Evolutionary conservation across 1,140 invertebrate genomes (phyloP).

Genomic region (Mya arenaria): DNA sequence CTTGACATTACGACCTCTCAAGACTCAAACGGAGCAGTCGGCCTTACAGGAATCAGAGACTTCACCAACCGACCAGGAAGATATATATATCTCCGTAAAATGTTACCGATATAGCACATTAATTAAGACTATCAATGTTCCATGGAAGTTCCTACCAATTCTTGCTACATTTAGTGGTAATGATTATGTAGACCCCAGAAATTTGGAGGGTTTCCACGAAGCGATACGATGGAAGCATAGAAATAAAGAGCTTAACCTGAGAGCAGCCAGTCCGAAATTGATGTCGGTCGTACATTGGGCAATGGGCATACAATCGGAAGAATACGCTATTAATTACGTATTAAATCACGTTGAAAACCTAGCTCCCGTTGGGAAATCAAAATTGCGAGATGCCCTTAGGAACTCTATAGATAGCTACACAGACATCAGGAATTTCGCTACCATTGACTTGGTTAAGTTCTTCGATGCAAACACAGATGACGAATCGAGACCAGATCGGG

Average conservation of each 20-base stretch:
- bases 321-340: slow-evolving; percentile 86
- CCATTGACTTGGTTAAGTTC: slow-evolving; percentile 29
- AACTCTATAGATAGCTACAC: slow-evolving; percentile 69
- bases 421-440: slow-evolving; percentile 16
- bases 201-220: slow-evolving; percentile 88
- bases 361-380: slow-evolving; percentile 63
- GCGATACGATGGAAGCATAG: slow-evolving; percentile 84
- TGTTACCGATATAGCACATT: slow-evolving; percentile 87
- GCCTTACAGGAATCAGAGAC: not conserved
- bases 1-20: slow-evolving; percentile 53
- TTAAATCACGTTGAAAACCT: slow-evolving; percentile 68
- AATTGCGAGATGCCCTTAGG: slow-evolving; percentile 59
- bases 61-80: slow-evolving; percentile 50
- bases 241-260: slow-evolving; percentile 51
- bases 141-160: slow-evolving; percentile 85
- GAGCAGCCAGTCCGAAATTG: slow-evolving; percentile 85
- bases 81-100: slow-evolving; percentile 84
- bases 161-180: slow-evolving; percentile 91
- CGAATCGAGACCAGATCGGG: slow-evolving; percentile 15
- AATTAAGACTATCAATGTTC: slow-evolving; percentile 78
- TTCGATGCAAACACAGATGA: slow-evolving; percentile 23
- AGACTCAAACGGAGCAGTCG: slow-evolving; percentile 3
- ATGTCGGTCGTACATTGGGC: slow-evolving; percentile 88
- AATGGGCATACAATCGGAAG: slow-evolving; percentile 84
- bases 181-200: slow-evolving; percentile 88